Percentiles rank a stretch among this genome's conserved stretches.
phyloP scores from a whole-genome alignment of 2,888 invertebrate species.

The Drosophila recens region DNA sequence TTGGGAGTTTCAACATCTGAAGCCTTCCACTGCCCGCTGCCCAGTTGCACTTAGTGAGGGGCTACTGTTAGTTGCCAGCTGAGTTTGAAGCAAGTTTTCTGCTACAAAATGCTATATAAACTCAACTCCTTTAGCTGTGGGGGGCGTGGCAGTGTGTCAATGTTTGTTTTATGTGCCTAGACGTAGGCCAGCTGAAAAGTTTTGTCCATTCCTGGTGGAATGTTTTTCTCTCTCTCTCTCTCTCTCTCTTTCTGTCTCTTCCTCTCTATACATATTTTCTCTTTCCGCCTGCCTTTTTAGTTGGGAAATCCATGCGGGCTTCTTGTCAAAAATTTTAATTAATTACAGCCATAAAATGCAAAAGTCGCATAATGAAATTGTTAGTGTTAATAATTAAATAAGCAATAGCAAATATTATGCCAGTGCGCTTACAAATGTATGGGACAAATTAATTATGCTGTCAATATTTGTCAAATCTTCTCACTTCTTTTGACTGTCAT shows the following conservation, averaged over 20 bases:
- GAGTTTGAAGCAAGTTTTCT: conserved; percentile 72
- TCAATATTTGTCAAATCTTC: conserved; percentile 68
- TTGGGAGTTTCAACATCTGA: conserved; percentile 51
- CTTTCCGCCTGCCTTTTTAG: background rate
- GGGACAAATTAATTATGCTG: conserved; percentile 59
- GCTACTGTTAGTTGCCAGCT: conserved; percentile 62
- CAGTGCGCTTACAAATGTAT: conserved; percentile 28
- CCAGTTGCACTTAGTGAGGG: conserved; percentile 24
- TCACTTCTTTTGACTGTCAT: conserved; percentile 39
- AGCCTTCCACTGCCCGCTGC: conserved; percentile 13
- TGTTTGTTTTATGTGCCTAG: conserved; percentile 82
- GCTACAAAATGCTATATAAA: conserved; percentile 54
- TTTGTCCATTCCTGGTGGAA: conserved; percentile 16
- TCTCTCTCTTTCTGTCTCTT: background rate
- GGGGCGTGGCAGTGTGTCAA: conserved; percentile 80
- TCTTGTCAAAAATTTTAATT: conserved; percentile 65
- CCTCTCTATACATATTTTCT: background rate
- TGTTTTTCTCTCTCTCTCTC: background rate
- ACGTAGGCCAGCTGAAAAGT: conserved; percentile 57
- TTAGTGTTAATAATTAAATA: conserved; percentile 73
- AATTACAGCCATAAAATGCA: conserved; percentile 61
- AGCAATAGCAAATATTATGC: conserved; percentile 46
- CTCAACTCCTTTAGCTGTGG: conserved; percentile 50
- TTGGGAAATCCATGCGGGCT: conserved; percentile 31
- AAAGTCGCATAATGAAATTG: conserved; percentile 53